These are phyloP conservation scores for Pollicipes pollicipes DNA, from an alignment of 1,140 invertebrate species.

Conservation along the genomic window DNA sequence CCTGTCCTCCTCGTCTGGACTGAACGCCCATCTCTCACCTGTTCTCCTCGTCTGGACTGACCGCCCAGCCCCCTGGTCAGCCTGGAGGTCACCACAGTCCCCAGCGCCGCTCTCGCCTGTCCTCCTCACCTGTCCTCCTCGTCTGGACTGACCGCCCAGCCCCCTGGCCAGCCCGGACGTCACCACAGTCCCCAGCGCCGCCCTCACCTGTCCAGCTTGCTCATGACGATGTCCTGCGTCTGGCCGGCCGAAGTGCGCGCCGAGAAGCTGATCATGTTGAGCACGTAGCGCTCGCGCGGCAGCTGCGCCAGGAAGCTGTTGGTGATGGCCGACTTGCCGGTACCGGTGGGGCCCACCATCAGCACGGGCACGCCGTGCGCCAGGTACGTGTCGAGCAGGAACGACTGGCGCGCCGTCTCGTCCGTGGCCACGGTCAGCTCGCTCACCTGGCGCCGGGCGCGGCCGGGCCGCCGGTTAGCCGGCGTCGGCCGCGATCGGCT, in stretches of 20 bases:
- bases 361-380: slow-evolving; percentile 47
- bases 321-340: slow-evolving; percentile 76
- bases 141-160: too few species aligned
- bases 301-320: slow-evolving; percentile 55
- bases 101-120: too few species aligned
- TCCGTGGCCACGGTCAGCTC: slow-evolving; percentile 73
- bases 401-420: slow-evolving; percentile 60
- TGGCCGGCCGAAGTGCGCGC: slow-evolving; percentile 64
- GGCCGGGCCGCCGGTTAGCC: too few species aligned
- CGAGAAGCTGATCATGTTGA: slow-evolving; percentile 80
- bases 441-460: slow-evolving; percentile 15
- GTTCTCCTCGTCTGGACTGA: too few species aligned
- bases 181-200: too few species aligned
- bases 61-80: too few species aligned
- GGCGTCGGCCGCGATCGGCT: too few species aligned
- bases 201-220: slow-evolving; percentile 59
- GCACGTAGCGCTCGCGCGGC: slow-evolving; percentile 58
- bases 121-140: too few species aligned
- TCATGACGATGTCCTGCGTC: slow-evolving; percentile 87
- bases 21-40: too few species aligned
- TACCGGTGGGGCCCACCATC: slow-evolving; percentile 84
- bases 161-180: neutral
- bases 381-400: slow-evolving; percentile 51
- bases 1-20: too few species aligned
- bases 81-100: too few species aligned